phyloP scores from a whole-genome alignment of 2,888 invertebrate genomes.

The Monoplex corrugatus region DNA sequence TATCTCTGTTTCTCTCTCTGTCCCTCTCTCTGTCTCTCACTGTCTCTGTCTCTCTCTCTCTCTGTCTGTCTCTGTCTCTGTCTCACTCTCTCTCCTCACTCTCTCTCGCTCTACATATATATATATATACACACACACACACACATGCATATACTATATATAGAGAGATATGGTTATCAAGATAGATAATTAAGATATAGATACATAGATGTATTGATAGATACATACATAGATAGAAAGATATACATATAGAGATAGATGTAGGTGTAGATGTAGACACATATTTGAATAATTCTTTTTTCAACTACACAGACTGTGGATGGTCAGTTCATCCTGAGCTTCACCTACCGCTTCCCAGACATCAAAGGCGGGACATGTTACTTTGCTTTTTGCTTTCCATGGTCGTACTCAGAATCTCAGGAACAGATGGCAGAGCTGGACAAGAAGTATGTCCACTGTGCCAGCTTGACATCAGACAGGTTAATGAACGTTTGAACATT shows the following conservation, averaged over 20 bases:
- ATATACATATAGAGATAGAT: no score
- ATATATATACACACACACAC: no score
- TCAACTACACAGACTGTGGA: slow-evolving; percentile 77
- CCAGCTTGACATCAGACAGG: slow-evolving; percentile 65
- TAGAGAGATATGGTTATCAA: no score
- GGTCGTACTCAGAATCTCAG: slow-evolving; percentile 91
- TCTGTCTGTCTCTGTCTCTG: no score
- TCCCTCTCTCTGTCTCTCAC: no score
- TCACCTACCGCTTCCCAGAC: slow-evolving; percentile 86
- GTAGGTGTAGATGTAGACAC: no score
- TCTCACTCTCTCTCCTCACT: no score
- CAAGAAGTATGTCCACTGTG: slow-evolving; percentile 75
- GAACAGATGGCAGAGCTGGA: slow-evolving; percentile 88
- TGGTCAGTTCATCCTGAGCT: slow-evolving; percentile 80
- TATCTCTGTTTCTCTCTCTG: no score
- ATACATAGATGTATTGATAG: neutral
- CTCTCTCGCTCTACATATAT: no score
- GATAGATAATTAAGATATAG: neutral
- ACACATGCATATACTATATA: neutral
- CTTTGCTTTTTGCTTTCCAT: slow-evolving; percentile 96
- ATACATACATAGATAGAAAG: neutral
- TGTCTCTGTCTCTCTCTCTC: no score
- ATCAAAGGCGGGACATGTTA: slow-evolving; percentile 87
- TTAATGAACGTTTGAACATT: no score
- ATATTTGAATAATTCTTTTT: neutral